These are phyloP conservation scores for Triplophysa dalaica DNA, from an alignment of 2,113 vertebrate species.

Conservation along the genomic window DNA sequence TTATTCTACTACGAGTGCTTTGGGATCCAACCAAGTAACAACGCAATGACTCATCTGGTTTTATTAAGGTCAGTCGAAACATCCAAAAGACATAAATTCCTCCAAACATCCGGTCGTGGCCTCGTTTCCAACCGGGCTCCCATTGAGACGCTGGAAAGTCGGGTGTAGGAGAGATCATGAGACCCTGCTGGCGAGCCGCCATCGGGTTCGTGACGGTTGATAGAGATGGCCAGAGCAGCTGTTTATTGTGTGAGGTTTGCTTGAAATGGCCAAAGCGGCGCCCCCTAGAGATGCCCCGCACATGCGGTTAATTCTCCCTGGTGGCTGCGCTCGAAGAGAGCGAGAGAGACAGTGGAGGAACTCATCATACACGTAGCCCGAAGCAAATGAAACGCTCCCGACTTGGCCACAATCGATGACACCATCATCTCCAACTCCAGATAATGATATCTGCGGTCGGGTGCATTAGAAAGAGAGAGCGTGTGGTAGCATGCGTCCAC, in stretches of 20 bases:
- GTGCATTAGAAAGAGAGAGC: conserved; percentile 42
- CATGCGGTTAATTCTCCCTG: conserved; percentile 58
- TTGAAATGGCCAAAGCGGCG: conserved; percentile 28
- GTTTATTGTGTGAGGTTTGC: conserved; percentile 41
- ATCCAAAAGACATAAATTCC: conserved; percentile 31
- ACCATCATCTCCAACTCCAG: conserved; percentile 58
- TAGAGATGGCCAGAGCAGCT: conserved; percentile 31
- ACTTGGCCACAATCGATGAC: conserved; percentile 68
- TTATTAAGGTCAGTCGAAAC: conserved; percentile 34
- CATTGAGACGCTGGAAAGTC: not conserved
- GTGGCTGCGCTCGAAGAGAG: conserved; percentile 65
- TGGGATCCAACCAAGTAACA: conserved; percentile 30
- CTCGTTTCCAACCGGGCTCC: conserved; percentile 2
- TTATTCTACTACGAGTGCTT: conserved; percentile 1
- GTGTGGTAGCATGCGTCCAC: conserved; percentile 15
- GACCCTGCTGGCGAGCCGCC: conserved; percentile 21
- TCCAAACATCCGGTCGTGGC: conserved; percentile 18
- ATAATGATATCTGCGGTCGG: conserved; percentile 56
- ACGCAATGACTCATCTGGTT: conserved; percentile 25
- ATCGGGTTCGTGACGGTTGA: not conserved
- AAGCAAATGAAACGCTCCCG: conserved; percentile 62
- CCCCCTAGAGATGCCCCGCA: conserved; percentile 40
- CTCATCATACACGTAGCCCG: conserved; percentile 65
- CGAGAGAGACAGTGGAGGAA: conserved; percentile 54
- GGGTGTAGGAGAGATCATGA: conserved; percentile 21